Evolutionary conservation across 1,140 invertebrate species (phyloP).

Genomic region (Matsumurasca onukii): DNA sequence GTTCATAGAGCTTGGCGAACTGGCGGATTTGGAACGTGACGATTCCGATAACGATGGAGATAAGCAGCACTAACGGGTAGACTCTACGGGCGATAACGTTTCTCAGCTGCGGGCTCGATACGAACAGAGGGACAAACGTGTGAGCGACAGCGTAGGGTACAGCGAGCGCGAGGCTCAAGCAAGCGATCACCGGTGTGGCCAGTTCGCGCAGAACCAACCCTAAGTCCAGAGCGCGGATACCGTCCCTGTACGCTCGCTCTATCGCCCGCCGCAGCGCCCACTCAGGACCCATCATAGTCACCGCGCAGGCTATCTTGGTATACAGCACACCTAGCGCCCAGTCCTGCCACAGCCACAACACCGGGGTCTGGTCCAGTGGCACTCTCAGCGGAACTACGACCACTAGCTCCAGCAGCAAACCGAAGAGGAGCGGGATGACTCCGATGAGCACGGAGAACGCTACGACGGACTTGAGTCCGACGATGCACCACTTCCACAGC

Average conservation of each 20-base stretch:
- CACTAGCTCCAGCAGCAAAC: conserved; percentile 87
- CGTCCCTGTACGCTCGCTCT: conserved; percentile 88
- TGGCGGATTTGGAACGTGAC: conserved; percentile 77
- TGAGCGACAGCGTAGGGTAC: conserved; percentile 88
- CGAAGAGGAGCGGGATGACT: conserved; percentile 90
- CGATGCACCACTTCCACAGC: conserved; percentile 49
- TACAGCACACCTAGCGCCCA: conserved; percentile 97
- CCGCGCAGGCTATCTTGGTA: conserved; percentile 96
- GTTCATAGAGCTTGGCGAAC: conserved; percentile 92
- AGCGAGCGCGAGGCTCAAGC: conserved; percentile 79
- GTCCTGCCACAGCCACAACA: conserved; percentile 95
- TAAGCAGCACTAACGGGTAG: conserved; percentile 84
- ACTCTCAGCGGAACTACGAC: conserved; percentile 92
- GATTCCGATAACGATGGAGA: conserved; percentile 37
- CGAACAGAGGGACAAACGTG: conserved; percentile 77
- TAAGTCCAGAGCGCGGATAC: conserved; percentile 78
- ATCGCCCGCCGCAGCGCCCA: conserved; percentile 89
- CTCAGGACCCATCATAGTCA: conserved; percentile 97
- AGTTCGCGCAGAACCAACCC: conserved; percentile 78
- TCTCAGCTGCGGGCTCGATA: conserved; percentile 67
- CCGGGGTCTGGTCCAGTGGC: conserved; percentile 89
- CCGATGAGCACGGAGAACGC: conserved; percentile 82
- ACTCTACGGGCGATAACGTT: conserved; percentile 83
- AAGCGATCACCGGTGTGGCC: conserved; percentile 85
- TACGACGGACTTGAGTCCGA: conserved; percentile 66